Percentiles rank a stretch among this genome's conserved stretches.
Conservation (phyloP, 2,797 vertebrate species). For the Sebastes wilsoni region DNA sequence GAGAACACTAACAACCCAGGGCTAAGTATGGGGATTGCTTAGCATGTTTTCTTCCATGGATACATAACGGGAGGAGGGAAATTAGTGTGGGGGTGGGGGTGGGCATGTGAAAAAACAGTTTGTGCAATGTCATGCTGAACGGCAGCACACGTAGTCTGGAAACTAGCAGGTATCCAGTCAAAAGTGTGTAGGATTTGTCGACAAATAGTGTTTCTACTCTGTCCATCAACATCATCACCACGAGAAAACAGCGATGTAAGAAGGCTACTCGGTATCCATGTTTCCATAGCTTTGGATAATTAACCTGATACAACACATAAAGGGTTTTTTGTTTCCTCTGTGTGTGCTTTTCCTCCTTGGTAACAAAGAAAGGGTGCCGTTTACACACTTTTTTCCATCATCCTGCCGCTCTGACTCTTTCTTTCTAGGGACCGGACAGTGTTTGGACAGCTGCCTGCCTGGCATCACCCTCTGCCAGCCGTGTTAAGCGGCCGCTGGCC, state of each 20-base stretch:
- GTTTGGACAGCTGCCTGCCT: slow-evolving; percentile 83
- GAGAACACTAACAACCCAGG: slow-evolving; percentile 33
- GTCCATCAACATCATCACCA: not conserved
- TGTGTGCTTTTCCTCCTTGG: slow-evolving; percentile 60
- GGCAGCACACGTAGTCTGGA: not conserved
- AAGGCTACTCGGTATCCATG: not conserved
- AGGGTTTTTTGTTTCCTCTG: slow-evolving; percentile 56
- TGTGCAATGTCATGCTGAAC: slow-evolving; percentile 16
- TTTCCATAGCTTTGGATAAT: slow-evolving; percentile 41
- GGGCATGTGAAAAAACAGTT: not conserved
- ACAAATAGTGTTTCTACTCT: not conserved
- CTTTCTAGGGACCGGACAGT: slow-evolving; percentile 54
- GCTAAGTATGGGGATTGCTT: slow-evolving; percentile 30
- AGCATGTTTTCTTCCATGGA: slow-evolving; percentile 45
- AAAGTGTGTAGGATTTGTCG: not conserved
- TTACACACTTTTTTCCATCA: slow-evolving; percentile 73
- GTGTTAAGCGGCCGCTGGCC: slow-evolving; percentile 40
- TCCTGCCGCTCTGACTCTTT: slow-evolving; percentile 45
- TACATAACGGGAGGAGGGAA: not conserved
- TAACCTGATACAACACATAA: slow-evolving; percentile 41
- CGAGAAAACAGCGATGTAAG: not conserved
- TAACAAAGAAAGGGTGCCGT: slow-evolving; percentile 60
- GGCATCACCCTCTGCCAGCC: slow-evolving; percentile 64
- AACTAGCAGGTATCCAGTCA: not conserved
- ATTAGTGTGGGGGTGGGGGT: not conserved